Evolutionary conservation across 2,113 vertebrate genomes (phyloP).

Genomic region (Rhipidura dahli): DNA sequence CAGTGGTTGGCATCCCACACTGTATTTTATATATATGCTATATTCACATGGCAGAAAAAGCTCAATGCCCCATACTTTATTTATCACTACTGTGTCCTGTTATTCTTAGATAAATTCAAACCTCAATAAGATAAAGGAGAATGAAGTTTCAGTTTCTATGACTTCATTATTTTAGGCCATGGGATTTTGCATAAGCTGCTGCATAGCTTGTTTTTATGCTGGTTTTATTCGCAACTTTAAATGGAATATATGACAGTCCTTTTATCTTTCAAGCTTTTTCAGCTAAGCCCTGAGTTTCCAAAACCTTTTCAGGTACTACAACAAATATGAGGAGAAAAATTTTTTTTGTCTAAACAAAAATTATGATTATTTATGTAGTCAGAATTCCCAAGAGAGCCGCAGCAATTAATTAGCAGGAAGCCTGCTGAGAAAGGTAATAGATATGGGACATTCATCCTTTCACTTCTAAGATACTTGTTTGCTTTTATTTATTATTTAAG

Average conservation of each 20-base stretch:
- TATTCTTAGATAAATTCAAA: background rate
- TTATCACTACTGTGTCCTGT: background rate
- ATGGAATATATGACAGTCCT: background rate
- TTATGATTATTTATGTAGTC: background rate
- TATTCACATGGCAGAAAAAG: background rate
- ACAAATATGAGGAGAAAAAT: background rate
- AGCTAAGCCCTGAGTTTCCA: background rate
- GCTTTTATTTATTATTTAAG: background rate
- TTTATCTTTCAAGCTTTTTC: background rate
- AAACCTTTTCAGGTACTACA: background rate
- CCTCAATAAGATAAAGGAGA: background rate
- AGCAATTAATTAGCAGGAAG: conserved; percentile 9
- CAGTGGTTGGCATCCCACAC: background rate
- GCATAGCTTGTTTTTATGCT: background rate
- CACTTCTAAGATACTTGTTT: background rate
- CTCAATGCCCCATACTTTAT: background rate
- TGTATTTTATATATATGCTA: rapidly evolving
- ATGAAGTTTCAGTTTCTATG: background rate
- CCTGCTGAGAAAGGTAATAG: background rate
- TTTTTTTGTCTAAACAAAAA: background rate
- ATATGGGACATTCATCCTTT: background rate
- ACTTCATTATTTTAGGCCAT: background rate
- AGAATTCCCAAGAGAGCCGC: background rate
- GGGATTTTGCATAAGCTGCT: background rate
- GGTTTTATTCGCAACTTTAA: background rate